Base-by-base conservation (phyloP, 2,888 invertebrate species). In the Chironomus tentans region DNA sequence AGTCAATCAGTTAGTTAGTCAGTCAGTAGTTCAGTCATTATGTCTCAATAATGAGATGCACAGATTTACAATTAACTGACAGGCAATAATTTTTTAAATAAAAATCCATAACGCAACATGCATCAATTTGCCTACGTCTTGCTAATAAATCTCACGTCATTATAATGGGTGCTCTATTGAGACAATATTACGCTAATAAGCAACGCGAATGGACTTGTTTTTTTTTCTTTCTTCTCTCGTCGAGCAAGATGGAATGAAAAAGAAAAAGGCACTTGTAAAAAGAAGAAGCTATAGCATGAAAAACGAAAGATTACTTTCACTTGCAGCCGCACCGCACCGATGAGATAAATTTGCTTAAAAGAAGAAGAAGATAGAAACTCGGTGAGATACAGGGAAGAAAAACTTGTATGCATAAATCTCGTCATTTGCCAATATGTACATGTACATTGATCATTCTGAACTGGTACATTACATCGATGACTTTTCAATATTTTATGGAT, bases 301-400 rank as follows among this genome's bases (percentile, higher is more conserved):
- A 69, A 46, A 69, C 28, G 22, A 28, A 69, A 69, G 69, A 71
- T 71, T 71, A 56, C 71, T 71, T 71, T 71, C 71, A 71, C 71
- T 71, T 71, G 71, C 56, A 56, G 70, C 47, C 18, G 46, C 50
- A 71, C 50, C 22, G 22, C 22, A 65, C 7, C 13, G 65, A 22
- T 22, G 56, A 22, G 56, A 71, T 48, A 71, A 56, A 56, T 7
- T 15, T 38, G 38, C 38, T 38, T 5, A 6, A 56, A 56, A 56
- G 56, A 56, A 69, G 38, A 71, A 71, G 71, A 50, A 71, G n/a
- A n/a, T n/a, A 71, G 56, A 28, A 18, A 4, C 50, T 56, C 24
- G 50, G 38, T n/a, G n/a, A 50, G 22, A 50, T 22, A 18, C 65
- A 65, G 18, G n/a, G 48, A 56, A 50, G 70, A 48, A 50, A 70